Evolutionary conservation across 2,113 vertebrate species (phyloP).

Genomic region (Ginglymostoma cirratum): DNA sequence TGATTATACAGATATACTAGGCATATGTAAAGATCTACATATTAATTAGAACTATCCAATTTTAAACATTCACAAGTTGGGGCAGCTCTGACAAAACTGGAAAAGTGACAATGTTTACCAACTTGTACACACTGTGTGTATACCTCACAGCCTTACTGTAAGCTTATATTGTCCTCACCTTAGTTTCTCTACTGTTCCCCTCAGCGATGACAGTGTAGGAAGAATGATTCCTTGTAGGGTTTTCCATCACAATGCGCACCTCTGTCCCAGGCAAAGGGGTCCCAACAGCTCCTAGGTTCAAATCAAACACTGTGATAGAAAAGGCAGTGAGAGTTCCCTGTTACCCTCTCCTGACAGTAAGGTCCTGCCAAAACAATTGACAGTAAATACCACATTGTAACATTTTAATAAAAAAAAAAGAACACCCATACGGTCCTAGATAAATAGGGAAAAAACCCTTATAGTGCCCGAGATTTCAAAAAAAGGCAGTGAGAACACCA

Average conservation of each 20-base stretch:
- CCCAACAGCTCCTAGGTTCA: constrained; percentile 75
- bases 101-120: not conserved
- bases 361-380: not conserved
- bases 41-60: not conserved
- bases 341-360: not conserved
- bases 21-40: not conserved
- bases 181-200: constrained; percentile 61
- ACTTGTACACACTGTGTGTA: not conserved
- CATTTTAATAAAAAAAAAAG: not conserved
- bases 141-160: not conserved
- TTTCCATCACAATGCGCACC: constrained; percentile 69
- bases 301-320: constrained; percentile 28
- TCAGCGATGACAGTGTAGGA: constrained; percentile 59
- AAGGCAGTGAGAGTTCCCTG: not conserved
- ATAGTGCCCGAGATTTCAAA: not conserved
- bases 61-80: not conserved
- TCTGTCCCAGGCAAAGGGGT: constrained; percentile 71
- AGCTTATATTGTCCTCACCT: constrained; percentile 52
- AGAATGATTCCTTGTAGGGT: not conserved
- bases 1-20: not conserved
- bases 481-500: not conserved
- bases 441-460: not conserved
- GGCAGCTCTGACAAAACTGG: not conserved
- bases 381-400: not conserved
- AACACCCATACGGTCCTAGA: not conserved